Percentiles rank a stretch among this genome's conserved stretches.
Evolutionary conservation across 2,797 vertebrate species (phyloP).

Genomic region (Amblyopsis hoosieri): DNA sequence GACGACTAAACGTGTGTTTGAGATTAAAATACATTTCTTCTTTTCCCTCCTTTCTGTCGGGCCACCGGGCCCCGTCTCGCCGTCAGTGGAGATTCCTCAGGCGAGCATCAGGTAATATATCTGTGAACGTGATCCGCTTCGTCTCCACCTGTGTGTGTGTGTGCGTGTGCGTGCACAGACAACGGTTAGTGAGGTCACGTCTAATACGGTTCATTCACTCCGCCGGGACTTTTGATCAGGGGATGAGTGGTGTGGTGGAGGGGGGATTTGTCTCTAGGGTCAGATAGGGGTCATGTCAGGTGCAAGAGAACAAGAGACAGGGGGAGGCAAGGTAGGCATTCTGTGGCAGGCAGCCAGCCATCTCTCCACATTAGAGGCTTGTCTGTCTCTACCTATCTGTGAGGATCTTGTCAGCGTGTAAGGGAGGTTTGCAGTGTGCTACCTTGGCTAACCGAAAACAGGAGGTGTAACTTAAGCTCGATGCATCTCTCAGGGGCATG

Average conservation of each 20-base stretch:
- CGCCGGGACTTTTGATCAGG: constrained; percentile 39
- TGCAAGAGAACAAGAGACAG: not conserved
- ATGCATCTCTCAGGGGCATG: not conserved
- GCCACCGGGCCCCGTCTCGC: constrained; percentile 8
- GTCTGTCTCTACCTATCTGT: not conserved
- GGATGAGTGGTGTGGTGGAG: not conserved
- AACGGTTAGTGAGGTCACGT: constrained; percentile 40
- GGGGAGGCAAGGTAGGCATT: no score
- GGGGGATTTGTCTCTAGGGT: constrained; percentile 6
- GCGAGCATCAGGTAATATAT: constrained; percentile 17
- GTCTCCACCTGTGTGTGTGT: constrained; percentile 13
- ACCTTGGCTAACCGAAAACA: constrained; percentile 3
- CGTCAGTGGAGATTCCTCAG: no score
- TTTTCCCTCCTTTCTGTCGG: no score
- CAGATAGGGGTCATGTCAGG: constrained; percentile 8
- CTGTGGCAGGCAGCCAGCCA: constrained; percentile 2
- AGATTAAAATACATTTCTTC: no score
- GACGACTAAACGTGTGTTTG: no score
- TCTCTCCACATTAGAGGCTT: constrained; percentile 1
- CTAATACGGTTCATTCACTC: constrained; percentile 27
- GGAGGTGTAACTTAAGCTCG: not conserved
- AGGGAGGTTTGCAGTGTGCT: not conserved
- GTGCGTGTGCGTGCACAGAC: constrained; percentile 8
- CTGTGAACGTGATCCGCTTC: constrained; percentile 28
- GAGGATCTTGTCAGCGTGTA: no score